Evolutionary conservation across 2,797 vertebrate genomes (phyloP).

Genomic region (Chanos chanos): DNA sequence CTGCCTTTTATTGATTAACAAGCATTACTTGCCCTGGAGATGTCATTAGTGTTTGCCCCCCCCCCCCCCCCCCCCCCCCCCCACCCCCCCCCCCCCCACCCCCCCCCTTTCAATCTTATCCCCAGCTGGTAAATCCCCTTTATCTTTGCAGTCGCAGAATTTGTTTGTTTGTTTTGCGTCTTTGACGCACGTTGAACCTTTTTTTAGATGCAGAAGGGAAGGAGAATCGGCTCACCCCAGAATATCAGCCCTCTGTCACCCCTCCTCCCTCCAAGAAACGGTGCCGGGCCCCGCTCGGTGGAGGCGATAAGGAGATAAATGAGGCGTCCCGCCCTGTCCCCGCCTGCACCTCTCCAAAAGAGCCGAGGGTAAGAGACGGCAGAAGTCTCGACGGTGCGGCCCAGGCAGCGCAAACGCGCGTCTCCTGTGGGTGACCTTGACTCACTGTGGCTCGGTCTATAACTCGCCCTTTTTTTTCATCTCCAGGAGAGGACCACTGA

Average conservation of each 20-base stretch:
- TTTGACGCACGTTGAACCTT: too few species aligned
- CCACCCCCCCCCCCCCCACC: too few species aligned
- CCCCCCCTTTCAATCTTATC: too few species aligned
- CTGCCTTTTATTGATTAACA: too few species aligned
- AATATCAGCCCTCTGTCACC: conserved; percentile 26
- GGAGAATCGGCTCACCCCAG: conserved; percentile 54
- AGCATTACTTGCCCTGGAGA: too few species aligned
- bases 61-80: too few species aligned
- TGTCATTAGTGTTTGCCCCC: too few species aligned
- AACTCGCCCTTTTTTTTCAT: conserved; percentile 10
- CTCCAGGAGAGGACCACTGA: conserved; percentile 51
- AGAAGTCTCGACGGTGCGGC: too few species aligned
- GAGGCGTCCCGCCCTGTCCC: conserved; percentile 44
- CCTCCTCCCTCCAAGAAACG: conserved; percentile 61
- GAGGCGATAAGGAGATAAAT: conserved; percentile 60
- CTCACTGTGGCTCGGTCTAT: background rate
- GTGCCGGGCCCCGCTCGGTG: conserved; percentile 39
- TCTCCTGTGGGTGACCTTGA: background rate
- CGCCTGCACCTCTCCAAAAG: conserved; percentile 27
- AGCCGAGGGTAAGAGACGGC: conserved; percentile 59
- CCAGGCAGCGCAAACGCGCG: too few species aligned
- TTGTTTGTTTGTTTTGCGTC: too few species aligned
- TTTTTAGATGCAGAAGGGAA: conserved; percentile 51
- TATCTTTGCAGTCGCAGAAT: too few species aligned
- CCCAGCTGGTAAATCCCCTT: too few species aligned